Percentiles rank a stretch among this genome's conserved stretches.
phyloP scores from a whole-genome alignment of 64 coral and sea anemone species.

The Astreopora myriophthalma region DNA sequence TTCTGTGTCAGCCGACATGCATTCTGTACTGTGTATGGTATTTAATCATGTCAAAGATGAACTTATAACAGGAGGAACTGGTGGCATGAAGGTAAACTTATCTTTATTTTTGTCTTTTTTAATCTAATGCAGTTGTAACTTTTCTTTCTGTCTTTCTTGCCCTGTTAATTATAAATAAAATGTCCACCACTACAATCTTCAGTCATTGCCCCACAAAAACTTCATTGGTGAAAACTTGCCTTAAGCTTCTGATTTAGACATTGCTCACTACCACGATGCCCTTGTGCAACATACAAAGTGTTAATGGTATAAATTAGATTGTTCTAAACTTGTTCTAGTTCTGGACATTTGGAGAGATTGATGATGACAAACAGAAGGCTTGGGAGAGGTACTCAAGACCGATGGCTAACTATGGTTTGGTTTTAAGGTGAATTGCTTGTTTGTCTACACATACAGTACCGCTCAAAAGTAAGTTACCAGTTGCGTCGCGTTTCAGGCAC shows the following conservation, averaged over 20 bases:
- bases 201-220: too few relatives aligned
- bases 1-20: constrained; percentile 96
- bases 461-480: too few relatives aligned
- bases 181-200: too few relatives aligned
- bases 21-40: constrained; percentile 95
- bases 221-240: too few relatives aligned
- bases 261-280: too few relatives aligned
- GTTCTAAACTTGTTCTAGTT: constrained; percentile 51
- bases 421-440: constrained; percentile 50
- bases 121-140: too few relatives aligned
- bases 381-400: constrained; percentile 84
- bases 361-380: constrained; percentile 44
- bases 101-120: neutral
- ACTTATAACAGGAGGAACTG: constrained; percentile 96
- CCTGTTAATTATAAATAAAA: neutral
- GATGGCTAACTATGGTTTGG: constrained; percentile 98
- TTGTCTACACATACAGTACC: too few relatives aligned
- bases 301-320: too few relatives aligned
- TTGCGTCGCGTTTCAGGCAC: too few relatives aligned
- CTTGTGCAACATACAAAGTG: too few relatives aligned
- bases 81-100: constrained; percentile 80
- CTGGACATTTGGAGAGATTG: constrained; percentile 94
- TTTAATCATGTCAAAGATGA: constrained; percentile 90
- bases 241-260: too few relatives aligned
- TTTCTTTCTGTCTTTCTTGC: too few relatives aligned